These are phyloP conservation scores for Sarcophaga peregrina DNA, from an alignment of 1,140 invertebrate species.

Conservation along the genomic window DNA sequence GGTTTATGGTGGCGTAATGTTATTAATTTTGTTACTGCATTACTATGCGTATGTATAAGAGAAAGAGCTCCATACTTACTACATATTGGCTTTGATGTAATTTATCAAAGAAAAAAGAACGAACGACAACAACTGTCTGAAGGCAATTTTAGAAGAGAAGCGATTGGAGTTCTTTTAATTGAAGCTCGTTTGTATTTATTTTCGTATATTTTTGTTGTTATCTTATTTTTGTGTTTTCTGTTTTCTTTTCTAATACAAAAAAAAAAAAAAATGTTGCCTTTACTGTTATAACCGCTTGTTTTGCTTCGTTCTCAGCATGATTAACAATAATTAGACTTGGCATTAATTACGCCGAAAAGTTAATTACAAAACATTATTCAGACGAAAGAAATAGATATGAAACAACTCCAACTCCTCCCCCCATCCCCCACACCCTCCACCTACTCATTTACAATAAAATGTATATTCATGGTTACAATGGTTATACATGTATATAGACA, in stretches of 20 bases:
- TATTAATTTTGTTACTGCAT: neutral
- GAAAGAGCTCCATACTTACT: neutral
- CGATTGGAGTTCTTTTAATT: slow-evolving; percentile 59
- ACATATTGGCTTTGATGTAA: neutral
- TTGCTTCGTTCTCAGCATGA: slow-evolving; percentile 58
- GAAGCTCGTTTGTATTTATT: slow-evolving; percentile 50
- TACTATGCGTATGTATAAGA: neutral
- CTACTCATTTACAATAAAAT: neutral
- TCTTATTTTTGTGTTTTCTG: slow-evolving; percentile 42
- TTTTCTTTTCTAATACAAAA: slow-evolving; percentile 19
- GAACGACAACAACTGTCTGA: slow-evolving; percentile 42
- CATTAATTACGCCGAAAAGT: slow-evolving; percentile 67
- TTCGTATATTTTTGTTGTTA: slow-evolving; percentile 52
- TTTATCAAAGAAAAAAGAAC: slow-evolving; percentile 45
- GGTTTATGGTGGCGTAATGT: too few relatives aligned
- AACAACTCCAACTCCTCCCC: neutral
- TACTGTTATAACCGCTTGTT: slow-evolving; percentile 31
- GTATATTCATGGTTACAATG: slow-evolving; percentile 14
- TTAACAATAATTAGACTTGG: slow-evolving; percentile 67
- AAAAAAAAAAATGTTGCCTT: neutral
- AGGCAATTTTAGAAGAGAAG: neutral
- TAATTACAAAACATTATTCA: slow-evolving; percentile 49
- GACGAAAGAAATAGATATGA: slow-evolving; percentile 17
- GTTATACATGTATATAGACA: too few relatives aligned
- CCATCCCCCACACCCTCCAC: neutral